These are phyloP conservation scores for Acanthurus tractus DNA, from an alignment of 2,797 vertebrate species.

Conservation along the genomic window DNA sequence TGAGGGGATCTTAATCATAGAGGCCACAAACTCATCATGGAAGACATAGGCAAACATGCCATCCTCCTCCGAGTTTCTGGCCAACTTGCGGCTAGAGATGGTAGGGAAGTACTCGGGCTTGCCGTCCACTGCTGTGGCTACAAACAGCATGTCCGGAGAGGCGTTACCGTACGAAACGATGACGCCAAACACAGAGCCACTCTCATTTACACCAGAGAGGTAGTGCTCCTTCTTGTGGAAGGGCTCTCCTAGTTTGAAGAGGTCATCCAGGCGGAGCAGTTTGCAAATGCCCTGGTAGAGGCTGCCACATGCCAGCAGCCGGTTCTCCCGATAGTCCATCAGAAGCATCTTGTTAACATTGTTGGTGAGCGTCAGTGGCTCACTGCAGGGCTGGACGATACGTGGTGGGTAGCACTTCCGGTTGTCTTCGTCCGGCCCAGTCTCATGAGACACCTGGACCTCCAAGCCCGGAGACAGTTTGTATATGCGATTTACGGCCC, in stretches of 20 bases:
- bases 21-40: constrained; percentile 98
- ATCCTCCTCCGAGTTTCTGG: constrained; percentile 96
- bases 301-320: constrained; percentile 96
- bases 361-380: constrained; percentile 93
- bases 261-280: constrained; percentile 95
- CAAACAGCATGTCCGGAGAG: constrained; percentile 95
- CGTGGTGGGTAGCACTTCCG: constrained; percentile 98
- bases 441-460: constrained; percentile 93
- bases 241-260: constrained; percentile 98
- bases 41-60: constrained; percentile 99
- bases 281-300: constrained; percentile 99
- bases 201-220: constrained; percentile 97
- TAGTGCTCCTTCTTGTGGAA: constrained; percentile 99
- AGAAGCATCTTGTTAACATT: constrained; percentile 99
- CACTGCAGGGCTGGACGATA: constrained; percentile 96
- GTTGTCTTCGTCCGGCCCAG: constrained; percentile 97
- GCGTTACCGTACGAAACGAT: constrained; percentile 94
- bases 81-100: constrained; percentile 96
- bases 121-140: constrained; percentile 96
- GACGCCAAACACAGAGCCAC: constrained; percentile 96
- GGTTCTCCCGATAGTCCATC: constrained; percentile 97
- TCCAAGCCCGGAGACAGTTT: constrained; percentile 94
- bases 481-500: constrained; percentile 97
- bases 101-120: constrained; percentile 99
- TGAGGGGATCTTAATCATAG: constrained; percentile 99